These are phyloP conservation scores for Rapana venosa DNA, from an alignment of 2,888 invertebrate species.

Conservation along the genomic window DNA sequence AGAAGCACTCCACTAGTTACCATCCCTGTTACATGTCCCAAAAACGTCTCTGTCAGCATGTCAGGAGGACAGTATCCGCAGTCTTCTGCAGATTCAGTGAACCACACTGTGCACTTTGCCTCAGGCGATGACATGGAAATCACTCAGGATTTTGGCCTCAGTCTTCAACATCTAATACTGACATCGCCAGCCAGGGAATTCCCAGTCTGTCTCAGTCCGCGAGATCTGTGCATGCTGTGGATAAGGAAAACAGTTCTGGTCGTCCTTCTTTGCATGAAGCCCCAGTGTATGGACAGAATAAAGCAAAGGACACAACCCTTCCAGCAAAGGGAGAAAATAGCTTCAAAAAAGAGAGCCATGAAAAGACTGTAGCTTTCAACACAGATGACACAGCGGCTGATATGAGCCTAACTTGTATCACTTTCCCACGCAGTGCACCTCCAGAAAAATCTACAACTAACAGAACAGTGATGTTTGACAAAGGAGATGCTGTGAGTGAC, in stretches of 20 bases:
- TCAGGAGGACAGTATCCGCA: neutral
- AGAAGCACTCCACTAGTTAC: neutral
- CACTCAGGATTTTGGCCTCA: neutral
- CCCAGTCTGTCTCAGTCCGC: neutral
- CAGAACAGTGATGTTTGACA: conserved; percentile 6
- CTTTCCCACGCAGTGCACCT: neutral
- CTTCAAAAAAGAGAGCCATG: conserved; percentile 7
- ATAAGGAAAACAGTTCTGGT: neutral
- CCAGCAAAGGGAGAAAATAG: neutral
- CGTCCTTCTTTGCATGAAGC: neutral
- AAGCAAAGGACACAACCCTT: neutral
- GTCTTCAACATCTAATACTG: neutral
- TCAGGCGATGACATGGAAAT: neutral
- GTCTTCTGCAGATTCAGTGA: neutral
- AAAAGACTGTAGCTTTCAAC: conserved; percentile 36
- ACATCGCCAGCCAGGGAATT: neutral
- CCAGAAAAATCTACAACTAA: neutral
- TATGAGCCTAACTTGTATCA: conserved; percentile 35
- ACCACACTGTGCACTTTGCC: neutral
- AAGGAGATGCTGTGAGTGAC: conserved; percentile 14
- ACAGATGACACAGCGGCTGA: conserved; percentile 30
- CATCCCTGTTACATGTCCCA: neutral
- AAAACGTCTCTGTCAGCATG: neutral
- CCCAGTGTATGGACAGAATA: neutral
- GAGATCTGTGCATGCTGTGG: neutral